Conservation (phyloP, 2,113 vertebrate genomes). For the Hypomesus transpacificus region DNA sequence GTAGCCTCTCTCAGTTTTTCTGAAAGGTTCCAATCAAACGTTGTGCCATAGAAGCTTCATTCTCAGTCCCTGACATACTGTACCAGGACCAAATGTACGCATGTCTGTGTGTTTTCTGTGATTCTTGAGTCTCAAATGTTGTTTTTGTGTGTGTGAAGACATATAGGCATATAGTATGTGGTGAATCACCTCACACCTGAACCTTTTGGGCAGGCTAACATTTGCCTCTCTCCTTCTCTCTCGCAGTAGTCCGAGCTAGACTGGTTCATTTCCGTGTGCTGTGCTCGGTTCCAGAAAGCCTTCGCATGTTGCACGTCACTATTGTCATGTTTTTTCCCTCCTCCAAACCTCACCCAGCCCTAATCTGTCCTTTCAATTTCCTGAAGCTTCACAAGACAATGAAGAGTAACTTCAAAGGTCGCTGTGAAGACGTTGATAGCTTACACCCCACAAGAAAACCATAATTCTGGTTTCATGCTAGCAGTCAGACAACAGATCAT, state of each 20-base stretch:
- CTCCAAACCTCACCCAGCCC: conserved; percentile 28
- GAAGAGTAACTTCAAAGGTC: conserved; percentile 53
- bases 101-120: neutral
- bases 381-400: conserved; percentile 63
- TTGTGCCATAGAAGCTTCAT: conserved; percentile 37
- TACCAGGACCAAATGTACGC: conserved; percentile 8
- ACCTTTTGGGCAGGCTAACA: too few species aligned
- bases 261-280: conserved; percentile 56
- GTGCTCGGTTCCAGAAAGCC: conserved; percentile 47
- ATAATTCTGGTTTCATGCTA: conserved; percentile 20
- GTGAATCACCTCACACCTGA: too few species aligned
- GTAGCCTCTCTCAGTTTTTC: conserved; percentile 1
- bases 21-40: conserved; percentile 32
- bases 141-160: too few species aligned
- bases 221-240: neutral
- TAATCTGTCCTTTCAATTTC: conserved; percentile 66
- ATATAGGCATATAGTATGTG: too few species aligned
- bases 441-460: conserved; percentile 36
- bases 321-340: conserved; percentile 34
- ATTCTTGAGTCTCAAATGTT: too few species aligned
- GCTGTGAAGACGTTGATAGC: conserved; percentile 35
- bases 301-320: conserved; percentile 26
- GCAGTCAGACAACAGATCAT: conserved; percentile 32
- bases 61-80: conserved; percentile 21
- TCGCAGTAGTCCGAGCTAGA: conserved; percentile 40